Base-by-base conservation (phyloP, 2,888 invertebrate species). In the Pegoplata infirma region DNA sequence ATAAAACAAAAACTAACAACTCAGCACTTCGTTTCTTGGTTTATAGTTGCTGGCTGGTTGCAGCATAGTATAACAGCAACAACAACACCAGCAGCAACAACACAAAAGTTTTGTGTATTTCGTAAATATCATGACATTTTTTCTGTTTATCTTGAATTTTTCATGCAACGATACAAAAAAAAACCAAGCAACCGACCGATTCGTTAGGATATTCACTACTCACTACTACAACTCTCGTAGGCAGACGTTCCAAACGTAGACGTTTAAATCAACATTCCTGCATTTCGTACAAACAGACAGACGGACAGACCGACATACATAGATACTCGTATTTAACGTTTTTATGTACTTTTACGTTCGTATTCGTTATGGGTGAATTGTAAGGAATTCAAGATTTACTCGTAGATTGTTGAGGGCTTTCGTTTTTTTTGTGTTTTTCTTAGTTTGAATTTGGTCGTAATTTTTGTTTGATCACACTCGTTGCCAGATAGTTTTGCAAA, bases 101-200 rank as follows among this genome's bases (percentile, higher is more conserved):
- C n/a, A n/a, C 64, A 69, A 67, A n/a, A 21, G 23, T 14, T 68
- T n/a, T n/a, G n/a, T 32, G 49, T 71, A 71, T 79, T 79, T 79
- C 79, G 79, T 71, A 67, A 79, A 74, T 79, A 78, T 77, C 68
- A 77, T 71, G 74, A 71, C 63, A 78, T 61, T 36, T 23, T 75
- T 75, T 69, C 66, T 71, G 74, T 75, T 79, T 79, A 75, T 75
- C 79, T 79, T 67, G 46, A 79, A 79, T 79, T 79, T n/a, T n/a
- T 75, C 69, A 72, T 79, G 63, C 71, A 79, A 36, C 75, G 67
- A 75, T 74, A 55, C 28, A 55, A 32, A 19, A 63, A 23, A 28
- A 8, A 47, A 72, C 49, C 66, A 40, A 56, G 4, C 56, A 56
- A 36, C 36, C 59, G 67, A 61, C 36, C 28, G 23, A 56, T 64